Base-by-base conservation (phyloP, 2,888 invertebrate species). In the Clivina fossor region DNA sequence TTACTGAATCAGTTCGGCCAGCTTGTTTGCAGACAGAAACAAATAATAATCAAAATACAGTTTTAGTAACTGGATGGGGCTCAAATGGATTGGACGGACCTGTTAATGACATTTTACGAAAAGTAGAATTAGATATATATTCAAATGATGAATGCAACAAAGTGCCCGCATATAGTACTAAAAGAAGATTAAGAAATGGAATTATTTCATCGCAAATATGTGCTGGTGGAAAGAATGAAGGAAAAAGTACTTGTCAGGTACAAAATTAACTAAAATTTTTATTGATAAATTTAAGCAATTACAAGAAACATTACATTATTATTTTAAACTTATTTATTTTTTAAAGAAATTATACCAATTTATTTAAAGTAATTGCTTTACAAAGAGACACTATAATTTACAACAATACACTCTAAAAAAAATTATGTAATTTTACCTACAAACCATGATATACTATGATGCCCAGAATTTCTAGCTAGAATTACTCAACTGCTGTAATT, bases 181-280 rank as follows among this genome's bases (percentile, higher is more conserved):
- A 5, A 18, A 64, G 53, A 44, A 51, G 73, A 0, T 44, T 48
- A 7, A 60, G 47, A 8, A 74, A 74, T 2, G 65, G 74, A 9
- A 47, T 68, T 15, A 37, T 57, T 1, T 61, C 68, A 1, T 65
- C 61, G 54, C 72, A 73, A 61, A 57, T 75, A 19, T 75, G 75
- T 48, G 74, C 74, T 5, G 74, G 74, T 15, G 22, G 18, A 35
- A 5, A 2, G 4, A 35, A 20, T 8, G 62, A 65, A 58, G 33
- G 58, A 2, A 69, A 66, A 49, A 73, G 73, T 26, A 73, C 73
- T 1, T 74, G 74, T 24, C 71, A 72, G 65, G 73, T 72, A 62
- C 60, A 38, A 38, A 11, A 9, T 35, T 11, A 3, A 13, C 30
- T 4, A 4, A 30, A 30, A 13, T 30, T 2, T 13, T 30, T 30